These are phyloP conservation scores for Griposia aprilina DNA, from an alignment of 2,888 invertebrate species.

Conservation along the genomic window DNA sequence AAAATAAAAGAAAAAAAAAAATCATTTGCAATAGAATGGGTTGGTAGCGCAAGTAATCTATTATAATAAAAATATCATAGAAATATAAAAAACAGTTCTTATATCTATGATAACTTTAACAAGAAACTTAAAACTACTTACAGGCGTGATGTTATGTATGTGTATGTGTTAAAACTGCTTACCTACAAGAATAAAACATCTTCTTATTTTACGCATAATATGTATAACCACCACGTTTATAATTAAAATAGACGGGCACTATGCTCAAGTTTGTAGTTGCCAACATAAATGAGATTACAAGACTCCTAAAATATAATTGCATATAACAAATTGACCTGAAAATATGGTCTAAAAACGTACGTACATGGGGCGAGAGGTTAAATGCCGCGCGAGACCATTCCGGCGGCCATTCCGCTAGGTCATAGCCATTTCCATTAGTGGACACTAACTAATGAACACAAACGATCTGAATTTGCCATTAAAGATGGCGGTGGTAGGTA, in stretches of 20 bases:
- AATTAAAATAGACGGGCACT: not conserved
- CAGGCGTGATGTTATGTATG: no score
- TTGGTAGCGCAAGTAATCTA: not conserved
- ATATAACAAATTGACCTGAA: conserved; percentile 48
- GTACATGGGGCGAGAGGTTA: conserved; percentile 75
- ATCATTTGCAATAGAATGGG: not conserved
- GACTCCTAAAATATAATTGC: conserved; percentile 54
- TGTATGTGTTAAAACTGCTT: no score
- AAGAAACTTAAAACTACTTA: no score
- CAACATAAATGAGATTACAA: conserved; percentile 44
- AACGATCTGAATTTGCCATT: conserved; percentile 78
- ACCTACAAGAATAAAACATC: no score
- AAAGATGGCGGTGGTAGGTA: conserved; percentile 68
- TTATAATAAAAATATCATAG: not conserved
- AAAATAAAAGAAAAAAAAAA: not conserved
- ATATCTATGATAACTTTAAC: no score
- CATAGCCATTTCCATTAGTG: conserved; percentile 84
- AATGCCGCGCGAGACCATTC: conserved; percentile 79
- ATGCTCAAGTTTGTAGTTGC: not conserved
- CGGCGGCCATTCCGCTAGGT: conserved; percentile 78
- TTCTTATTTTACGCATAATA: no score
- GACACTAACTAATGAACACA: conserved; percentile 87
- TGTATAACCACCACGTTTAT: not conserved
- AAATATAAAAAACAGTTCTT: no score
- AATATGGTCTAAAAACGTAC: conserved; percentile 61